Conservation (phyloP, 2,113 vertebrate genomes). For the Dipodomys spectabilis region DNA sequence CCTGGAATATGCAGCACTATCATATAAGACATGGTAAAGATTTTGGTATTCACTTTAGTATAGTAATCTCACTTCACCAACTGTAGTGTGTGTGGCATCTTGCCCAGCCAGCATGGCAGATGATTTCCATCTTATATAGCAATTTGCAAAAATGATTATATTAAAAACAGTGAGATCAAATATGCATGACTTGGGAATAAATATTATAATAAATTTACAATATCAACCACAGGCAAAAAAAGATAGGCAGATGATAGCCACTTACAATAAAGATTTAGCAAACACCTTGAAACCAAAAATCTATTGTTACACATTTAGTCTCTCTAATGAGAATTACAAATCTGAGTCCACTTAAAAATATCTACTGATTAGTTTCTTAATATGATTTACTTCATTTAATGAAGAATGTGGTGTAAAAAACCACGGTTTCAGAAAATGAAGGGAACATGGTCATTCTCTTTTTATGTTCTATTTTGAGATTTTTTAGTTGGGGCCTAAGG, state of each 20-base stretch:
- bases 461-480: neutral
- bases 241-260: neutral
- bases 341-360: neutral
- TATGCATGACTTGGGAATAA: neutral
- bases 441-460: neutral
- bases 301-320: neutral
- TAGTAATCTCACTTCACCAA: neutral
- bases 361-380: neutral
- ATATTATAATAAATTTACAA: neutral
- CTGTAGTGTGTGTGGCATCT: neutral
- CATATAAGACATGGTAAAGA: neutral
- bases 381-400: neutral
- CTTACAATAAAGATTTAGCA: neutral
- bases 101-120: neutral
- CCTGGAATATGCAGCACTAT: neutral
- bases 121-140: neutral
- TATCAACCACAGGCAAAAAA: neutral
- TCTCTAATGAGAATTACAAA: neutral
- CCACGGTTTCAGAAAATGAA: neutral
- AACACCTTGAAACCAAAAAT: neutral
- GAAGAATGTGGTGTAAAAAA: neutral
- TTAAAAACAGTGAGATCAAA: neutral
- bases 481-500: conserved; percentile 1
- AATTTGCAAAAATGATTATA: neutral
- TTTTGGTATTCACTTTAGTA: neutral